Base-by-base conservation (phyloP, 2,113 vertebrate species). In the Callopanchax toddi region DNA sequence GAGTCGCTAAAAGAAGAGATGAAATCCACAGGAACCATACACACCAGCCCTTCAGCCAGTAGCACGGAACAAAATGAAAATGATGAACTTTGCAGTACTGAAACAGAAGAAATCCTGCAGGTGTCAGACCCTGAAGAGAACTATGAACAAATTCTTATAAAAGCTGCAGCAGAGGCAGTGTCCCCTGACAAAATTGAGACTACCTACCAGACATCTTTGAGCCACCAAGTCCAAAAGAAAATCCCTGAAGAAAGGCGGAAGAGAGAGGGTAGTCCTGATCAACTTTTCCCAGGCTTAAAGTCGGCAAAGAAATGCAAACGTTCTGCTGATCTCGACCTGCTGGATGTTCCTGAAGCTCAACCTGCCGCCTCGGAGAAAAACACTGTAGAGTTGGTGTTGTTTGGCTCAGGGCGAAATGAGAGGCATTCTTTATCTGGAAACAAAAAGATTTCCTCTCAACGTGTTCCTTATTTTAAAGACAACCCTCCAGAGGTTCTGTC, bases 381-480 rank as follows among this genome's bases (percentile, higher is more conserved):
- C 63, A 48, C 21, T 10, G 58, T 65, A 18, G 49, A 80, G 20
- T 74, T 92, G 22, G 46, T 65, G 13, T 74, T 91, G 34, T 93
- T 69, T 77, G 91, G 92, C 7, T 87, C 88, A 11, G 3, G 34
- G 5, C 7, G 8, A 20, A 15, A 37, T 25, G 20, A 20, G 21
- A 53, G n/a, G 5, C 1, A 17, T 5, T 7, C 1, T 53, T 50
- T 3, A 40, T 3, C 0, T 6, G n/a, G 11, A 1, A 0, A 8
- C 11, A 29, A 8, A 44, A 69, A 29, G 29, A 18, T 11, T 13
- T 10, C 17, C 9, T 48, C 34, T 53, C 11, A 22, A 11, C 13
- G 0, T 22, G 7, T 0, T 2, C 51, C 18, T 36, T 5, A 32
- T 46, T 17, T 11, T 13, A 2, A 2, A 17, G 1, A 15, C 9